A percentile compares a stretch with the other conserved stretches of the same genome.
Evolutionary conservation across 1,140 invertebrate species (phyloP).

Genomic region (Leptinotarsa undecemlineata): DNA sequence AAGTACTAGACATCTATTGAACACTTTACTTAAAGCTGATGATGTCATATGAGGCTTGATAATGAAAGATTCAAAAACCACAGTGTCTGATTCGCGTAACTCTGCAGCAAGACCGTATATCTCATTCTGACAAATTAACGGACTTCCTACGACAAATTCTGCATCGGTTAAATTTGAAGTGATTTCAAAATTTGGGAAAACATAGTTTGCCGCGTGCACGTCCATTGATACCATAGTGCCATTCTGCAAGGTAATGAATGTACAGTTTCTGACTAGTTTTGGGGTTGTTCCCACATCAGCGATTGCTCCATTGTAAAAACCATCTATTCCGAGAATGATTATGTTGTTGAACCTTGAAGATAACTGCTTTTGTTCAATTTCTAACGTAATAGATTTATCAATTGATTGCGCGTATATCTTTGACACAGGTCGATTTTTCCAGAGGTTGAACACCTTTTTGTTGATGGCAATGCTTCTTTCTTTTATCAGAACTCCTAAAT

Average conservation of each 20-base stretch:
- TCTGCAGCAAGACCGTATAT: conserved; percentile 27
- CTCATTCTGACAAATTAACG: conserved; percentile 18
- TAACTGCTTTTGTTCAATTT: not conserved
- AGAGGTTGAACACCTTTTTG: conserved; percentile 10
- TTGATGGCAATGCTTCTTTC: conserved; percentile 14
- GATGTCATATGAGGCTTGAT: no score
- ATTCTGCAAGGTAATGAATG: conserved; percentile 18
- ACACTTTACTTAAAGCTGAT: not conserved
- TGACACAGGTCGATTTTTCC: not conserved
- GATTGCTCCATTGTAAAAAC: not conserved
- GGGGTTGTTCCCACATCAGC: not conserved
- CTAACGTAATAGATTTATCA: not conserved
- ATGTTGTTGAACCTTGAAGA: not conserved
- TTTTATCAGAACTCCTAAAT: conserved; percentile 12
- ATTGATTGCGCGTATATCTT: conserved; percentile 10
- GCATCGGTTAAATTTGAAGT: not conserved
- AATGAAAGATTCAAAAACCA: conserved; percentile 16
- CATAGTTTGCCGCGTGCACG: not conserved
- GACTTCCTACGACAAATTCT: conserved; percentile 16
- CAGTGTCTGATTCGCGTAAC: not conserved
- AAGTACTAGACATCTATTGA: conserved; percentile 1
- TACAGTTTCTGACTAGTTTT: conserved; percentile 11
- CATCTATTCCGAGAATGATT: not conserved
- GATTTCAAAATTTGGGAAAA: not conserved
- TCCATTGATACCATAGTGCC: not conserved